Conservation (phyloP, 2,113 vertebrate genomes). For the Urocynchramus pylzowi region DNA sequence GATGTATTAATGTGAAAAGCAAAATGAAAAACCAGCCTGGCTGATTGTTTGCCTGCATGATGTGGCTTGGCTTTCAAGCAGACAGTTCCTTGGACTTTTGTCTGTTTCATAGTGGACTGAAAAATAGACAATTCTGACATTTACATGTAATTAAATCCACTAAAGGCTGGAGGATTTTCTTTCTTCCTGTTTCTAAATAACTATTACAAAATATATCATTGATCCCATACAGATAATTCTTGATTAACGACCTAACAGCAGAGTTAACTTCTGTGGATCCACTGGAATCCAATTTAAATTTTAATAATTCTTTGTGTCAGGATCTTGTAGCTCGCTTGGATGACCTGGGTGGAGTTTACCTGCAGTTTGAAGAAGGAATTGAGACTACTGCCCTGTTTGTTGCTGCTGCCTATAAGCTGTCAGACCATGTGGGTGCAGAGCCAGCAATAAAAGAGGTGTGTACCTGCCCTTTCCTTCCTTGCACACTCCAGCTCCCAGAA, state of each 20-base stretch:
- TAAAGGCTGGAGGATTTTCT: not conserved
- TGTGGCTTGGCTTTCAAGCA: not conserved
- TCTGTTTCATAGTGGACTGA: not conserved
- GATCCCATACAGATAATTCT: not conserved
- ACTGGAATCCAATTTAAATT: not conserved
- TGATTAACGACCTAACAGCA: not conserved
- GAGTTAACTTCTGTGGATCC: not conserved
- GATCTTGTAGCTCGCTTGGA: conserved; percentile 96
- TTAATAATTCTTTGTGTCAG: conserved; percentile 60
- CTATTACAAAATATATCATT: not conserved
- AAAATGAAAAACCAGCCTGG: not conserved
- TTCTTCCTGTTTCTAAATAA: not conserved
- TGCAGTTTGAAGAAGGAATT: conserved; percentile 97
- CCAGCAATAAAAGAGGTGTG: conserved; percentile 92
- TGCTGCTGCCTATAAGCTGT: conserved; percentile 89
- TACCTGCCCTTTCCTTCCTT: not conserved
- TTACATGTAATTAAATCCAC: not conserved
- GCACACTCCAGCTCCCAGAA: not conserved
- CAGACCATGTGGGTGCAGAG: conserved; percentile 90
- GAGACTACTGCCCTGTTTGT: conserved; percentile 93
- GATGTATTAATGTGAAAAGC: not conserved
- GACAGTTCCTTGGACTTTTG: not conserved
- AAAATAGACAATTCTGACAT: not conserved
- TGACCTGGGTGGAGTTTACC: conserved; percentile 92
- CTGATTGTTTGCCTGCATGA: not conserved